Evolutionary conservation across 1,140 invertebrate species (phyloP).

Genomic region (Plodia interpunctella): DNA sequence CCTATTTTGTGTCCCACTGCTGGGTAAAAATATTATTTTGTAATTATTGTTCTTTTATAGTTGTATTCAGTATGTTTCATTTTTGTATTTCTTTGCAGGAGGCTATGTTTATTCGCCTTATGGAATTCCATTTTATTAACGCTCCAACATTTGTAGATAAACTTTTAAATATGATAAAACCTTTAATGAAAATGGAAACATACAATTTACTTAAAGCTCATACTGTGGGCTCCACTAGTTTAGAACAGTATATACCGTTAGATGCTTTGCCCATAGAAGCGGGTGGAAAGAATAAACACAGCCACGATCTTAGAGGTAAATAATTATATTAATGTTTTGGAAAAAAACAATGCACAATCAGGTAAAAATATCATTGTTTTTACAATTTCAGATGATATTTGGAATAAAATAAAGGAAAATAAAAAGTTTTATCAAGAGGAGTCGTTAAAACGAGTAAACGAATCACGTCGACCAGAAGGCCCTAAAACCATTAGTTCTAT

Average conservation of each 20-base stretch:
- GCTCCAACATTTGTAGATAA: slow-evolving; percentile 80
- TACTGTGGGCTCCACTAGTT: slow-evolving; percentile 38
- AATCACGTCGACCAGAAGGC: slow-evolving; percentile 79
- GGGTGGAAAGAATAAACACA: slow-evolving; percentile 41
- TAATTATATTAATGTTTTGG: too few species aligned
- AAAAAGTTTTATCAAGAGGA: slow-evolving; percentile 76
- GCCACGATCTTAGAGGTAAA: slow-evolving; percentile 26
- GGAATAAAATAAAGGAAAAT: slow-evolving; percentile 70
- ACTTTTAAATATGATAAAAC: slow-evolving; percentile 80
- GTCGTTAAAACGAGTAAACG: slow-evolving; percentile 78
- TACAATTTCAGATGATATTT: slow-evolving; percentile 56
- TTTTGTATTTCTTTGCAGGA: slow-evolving; percentile 65
- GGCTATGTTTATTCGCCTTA: slow-evolving; percentile 79
- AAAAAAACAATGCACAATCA: too few species aligned
- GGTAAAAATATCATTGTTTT: slow-evolving; percentile 13
- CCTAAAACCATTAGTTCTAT: slow-evolving; percentile 78
- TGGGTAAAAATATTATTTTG: too few species aligned
- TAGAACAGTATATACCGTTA: slow-evolving; percentile 61
- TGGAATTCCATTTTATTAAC: slow-evolving; percentile 82
- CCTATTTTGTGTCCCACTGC: too few species aligned
- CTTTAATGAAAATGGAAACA: slow-evolving; percentile 83
- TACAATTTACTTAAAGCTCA: slow-evolving; percentile 76
- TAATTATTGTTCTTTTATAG: too few species aligned
- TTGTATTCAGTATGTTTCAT: too few species aligned
- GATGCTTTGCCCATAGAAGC: slow-evolving; percentile 76